Evolutionary conservation across 2,113 vertebrate genomes (phyloP), one percentile per base, ranked within the genome.

Genomic region (Perca flavescens): DNA sequence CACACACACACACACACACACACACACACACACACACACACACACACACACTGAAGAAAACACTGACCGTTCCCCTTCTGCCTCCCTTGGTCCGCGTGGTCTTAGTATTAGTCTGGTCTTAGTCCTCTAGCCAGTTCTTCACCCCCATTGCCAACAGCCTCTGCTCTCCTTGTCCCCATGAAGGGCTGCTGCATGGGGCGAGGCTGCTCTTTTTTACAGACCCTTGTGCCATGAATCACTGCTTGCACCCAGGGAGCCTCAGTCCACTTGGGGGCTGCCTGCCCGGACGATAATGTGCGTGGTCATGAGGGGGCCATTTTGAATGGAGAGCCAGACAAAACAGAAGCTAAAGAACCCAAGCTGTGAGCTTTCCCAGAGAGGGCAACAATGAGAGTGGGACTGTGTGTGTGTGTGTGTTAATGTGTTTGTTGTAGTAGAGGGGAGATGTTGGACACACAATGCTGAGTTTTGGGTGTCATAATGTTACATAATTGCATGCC

Each of bases 161-260:
- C 79, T 47, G 40, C 83, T 73, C 79, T 82, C 77, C 90, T 81
- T 85, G 89, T 89, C 90, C 70, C 74, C 46, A 73, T 79, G 88
- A 84, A 86, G 90, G 67, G 83, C 78, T 83, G 74, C 58, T 28
- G 86, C 79, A 64, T 77, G 79, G 80, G 86, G 81, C 54, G 77
- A 91, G 72, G 92, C 91, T 93, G 91, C 91, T 92, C 92, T 93
- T 93, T 93, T 93, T 93, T 94, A 84, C 88, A 90, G 88, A 89
- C 89, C 90, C 89, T 90, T 90, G 86, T 90, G 82, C 89, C 88
- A 94, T 93, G 92, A 93, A 93, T 94, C 91, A 92, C 82, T 86
- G 86, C 90, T 90, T 6, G 72, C 90, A 91, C 92, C 88, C 90
- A 7, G 90, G 89, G 90, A 92, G 90, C 90, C 89, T 70, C 85